These are phyloP conservation scores for Anguilla megastoma DNA, from an alignment of 2,797 vertebrate species.

Conservation along the genomic window DNA sequence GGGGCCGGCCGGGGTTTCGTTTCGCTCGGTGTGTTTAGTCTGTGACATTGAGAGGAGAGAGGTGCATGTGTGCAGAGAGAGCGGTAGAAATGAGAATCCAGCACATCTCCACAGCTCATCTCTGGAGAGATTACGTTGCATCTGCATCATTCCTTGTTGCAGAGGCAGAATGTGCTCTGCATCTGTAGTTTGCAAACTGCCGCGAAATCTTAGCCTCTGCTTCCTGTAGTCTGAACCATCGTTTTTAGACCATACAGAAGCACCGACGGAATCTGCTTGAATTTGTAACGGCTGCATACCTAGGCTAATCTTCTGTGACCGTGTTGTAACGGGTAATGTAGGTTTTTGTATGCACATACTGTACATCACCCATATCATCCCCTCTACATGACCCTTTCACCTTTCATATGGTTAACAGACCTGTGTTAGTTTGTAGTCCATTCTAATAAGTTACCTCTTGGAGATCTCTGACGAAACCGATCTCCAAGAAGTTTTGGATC, in stretches of 20 bases:
- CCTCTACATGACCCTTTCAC: not conserved
- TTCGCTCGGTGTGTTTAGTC: conserved; percentile 66
- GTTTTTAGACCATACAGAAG: not conserved
- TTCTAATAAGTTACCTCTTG: not conserved
- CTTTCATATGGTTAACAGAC: not conserved
- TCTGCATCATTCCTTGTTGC: not conserved
- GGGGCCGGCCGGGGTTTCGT: conserved; percentile 58
- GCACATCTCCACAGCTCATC: not conserved
- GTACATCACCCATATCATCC: not conserved
- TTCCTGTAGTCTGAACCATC: not conserved
- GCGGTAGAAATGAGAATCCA: not conserved
- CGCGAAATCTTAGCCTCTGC: not conserved
- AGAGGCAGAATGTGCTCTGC: not conserved
- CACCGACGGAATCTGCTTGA: not conserved
- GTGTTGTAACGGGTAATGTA: not conserved
- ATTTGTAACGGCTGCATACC: not conserved
- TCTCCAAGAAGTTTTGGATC: not conserved
- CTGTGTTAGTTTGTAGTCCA: not conserved
- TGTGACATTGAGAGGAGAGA: conserved; percentile 50
- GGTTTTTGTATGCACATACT: not conserved
- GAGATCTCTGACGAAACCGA: not conserved
- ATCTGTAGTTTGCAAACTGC: conserved; percentile 9
- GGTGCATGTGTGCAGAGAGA: conserved; percentile 16
- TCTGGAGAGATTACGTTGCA: not conserved
- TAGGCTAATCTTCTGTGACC: not conserved